A percentile compares a stretch with the other conserved stretches of the same genome.
phyloP scores from a whole-genome alignment of 2,888 invertebrate species.

The Pedicia rivosa region DNA sequence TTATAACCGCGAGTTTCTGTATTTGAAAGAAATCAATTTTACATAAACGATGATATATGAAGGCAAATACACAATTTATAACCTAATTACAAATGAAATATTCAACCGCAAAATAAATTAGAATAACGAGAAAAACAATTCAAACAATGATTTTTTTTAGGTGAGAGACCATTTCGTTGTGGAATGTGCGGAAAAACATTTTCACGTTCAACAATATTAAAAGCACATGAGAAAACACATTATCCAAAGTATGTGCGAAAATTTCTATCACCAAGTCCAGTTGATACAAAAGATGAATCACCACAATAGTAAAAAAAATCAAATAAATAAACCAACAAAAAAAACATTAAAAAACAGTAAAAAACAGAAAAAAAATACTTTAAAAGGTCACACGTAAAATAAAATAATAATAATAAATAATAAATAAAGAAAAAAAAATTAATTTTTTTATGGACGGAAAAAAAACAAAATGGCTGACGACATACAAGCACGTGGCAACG shows the following conservation, averaged over 20 bases:
- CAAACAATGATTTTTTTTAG: slow-evolving; percentile 27
- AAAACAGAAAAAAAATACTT: slow-evolving; percentile 13
- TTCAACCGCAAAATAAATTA: background rate
- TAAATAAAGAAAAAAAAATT: too few relatives aligned
- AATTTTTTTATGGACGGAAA: too few relatives aligned
- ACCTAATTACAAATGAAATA: too few relatives aligned
- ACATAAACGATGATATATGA: too few relatives aligned
- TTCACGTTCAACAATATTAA: slow-evolving; percentile 76
- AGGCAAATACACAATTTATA: background rate
- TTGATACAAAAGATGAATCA: slow-evolving; percentile 68
- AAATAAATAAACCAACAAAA: slow-evolving; percentile 28
- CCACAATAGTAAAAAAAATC: slow-evolving; percentile 46
- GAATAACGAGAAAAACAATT: background rate
- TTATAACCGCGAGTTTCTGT: too few relatives aligned
- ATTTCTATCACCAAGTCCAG: slow-evolving; percentile 73
- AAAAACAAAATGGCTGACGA: too few relatives aligned
- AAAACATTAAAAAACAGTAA: slow-evolving; percentile 20
- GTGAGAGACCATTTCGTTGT: slow-evolving; percentile 79
- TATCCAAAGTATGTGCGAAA: slow-evolving; percentile 83
- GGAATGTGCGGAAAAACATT: slow-evolving; percentile 81
- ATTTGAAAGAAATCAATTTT: too few relatives aligned
- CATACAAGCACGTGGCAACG: too few relatives aligned
- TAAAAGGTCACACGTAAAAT: slow-evolving; percentile 9
- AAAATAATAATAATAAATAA: too few relatives aligned
- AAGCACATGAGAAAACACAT: slow-evolving; percentile 86